Conservation (phyloP, 2,888 invertebrate genomes). For the Heliconius charithonia region DNA sequence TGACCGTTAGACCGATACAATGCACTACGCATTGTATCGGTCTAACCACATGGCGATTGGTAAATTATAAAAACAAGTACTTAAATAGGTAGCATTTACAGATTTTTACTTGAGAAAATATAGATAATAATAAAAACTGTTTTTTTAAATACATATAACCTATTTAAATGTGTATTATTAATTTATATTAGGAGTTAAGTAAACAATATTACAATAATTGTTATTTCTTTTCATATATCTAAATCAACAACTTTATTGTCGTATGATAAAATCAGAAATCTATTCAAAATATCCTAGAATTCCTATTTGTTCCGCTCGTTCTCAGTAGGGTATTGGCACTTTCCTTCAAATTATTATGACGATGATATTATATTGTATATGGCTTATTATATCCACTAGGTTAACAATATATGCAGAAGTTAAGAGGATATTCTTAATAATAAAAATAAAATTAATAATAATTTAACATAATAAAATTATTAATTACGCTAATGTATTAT, state of each 20-base stretch:
- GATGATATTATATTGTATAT: conserved; percentile 48
- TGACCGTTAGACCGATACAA: too few species aligned
- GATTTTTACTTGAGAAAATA: too few species aligned
- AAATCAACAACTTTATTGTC: background rate
- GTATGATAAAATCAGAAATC: conserved; percentile 20
- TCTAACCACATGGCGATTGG: too few species aligned
- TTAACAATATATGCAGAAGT: conserved; percentile 49
- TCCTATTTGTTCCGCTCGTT: conserved; percentile 78
- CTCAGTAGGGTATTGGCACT: conserved; percentile 79
- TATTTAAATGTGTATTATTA: too few species aligned
- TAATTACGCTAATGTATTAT: too few species aligned
- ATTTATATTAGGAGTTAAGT: background rate
- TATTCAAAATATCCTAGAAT: conserved; percentile 36
- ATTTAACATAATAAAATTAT: too few species aligned
- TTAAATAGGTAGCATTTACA: too few species aligned
- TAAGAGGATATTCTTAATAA: background rate
- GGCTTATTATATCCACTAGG: conserved; percentile 47
- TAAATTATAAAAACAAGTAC: too few species aligned
- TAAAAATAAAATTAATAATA: too few species aligned
- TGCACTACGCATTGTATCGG: too few species aligned
- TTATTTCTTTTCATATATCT: background rate
- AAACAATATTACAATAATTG: background rate
- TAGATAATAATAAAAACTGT: too few species aligned
- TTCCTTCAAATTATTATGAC: conserved; percentile 80
- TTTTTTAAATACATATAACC: too few species aligned